Base-by-base conservation (phyloP, 2,888 invertebrate species). In the Crioceris asparagi region DNA sequence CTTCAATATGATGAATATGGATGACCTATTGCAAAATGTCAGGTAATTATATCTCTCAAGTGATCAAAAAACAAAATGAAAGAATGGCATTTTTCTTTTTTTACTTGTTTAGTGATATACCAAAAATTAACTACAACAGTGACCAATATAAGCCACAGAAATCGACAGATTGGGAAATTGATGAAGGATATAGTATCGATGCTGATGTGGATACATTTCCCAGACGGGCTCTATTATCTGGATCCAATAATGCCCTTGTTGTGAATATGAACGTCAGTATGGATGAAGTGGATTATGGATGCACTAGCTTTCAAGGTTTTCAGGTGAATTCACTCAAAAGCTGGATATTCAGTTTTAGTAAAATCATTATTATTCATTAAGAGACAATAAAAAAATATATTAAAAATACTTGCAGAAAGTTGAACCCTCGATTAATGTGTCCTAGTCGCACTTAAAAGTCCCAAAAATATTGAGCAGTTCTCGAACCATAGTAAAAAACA, bases 1-100 rank as follows among this genome's bases (percentile, higher is more conserved):
- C 2, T 81, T 80, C 50, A 83, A 82, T 50, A 74, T 75, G 35
- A 55, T 81, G 32, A 70, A 71, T 31, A n/a, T n/a, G n/a, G n/a
- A n/a, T n/a, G n/a, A n/a, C n/a, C n/a, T n/a, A n/a, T n/a, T n/a
- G n/a, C n/a, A n/a, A n/a, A n/a, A n/a, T n/a, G n/a, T n/a, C n/a
- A n/a, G n/a, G n/a, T n/a, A n/a, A n/a, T n/a, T n/a, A n/a, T n/a
- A n/a, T n/a, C n/a, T n/a, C n/a, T n/a, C n/a, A n/a, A n/a, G n/a
- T n/a, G n/a, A n/a, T n/a, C n/a, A n/a, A n/a, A n/a, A n/a, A n/a
- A n/a, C n/a, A n/a, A n/a, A n/a, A n/a, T n/a, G n/a, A n/a, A n/a
- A n/a, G n/a, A n/a, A n/a, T n/a, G n/a, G n/a, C n/a, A n/a, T n/a
- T n/a, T 29, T 16, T n/a, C n/a, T n/a, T n/a, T n/a, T n/a, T n/a